Conservation (phyloP, 2,113 vertebrate genomes). For the Ptilonorhynchus violaceus region DNA sequence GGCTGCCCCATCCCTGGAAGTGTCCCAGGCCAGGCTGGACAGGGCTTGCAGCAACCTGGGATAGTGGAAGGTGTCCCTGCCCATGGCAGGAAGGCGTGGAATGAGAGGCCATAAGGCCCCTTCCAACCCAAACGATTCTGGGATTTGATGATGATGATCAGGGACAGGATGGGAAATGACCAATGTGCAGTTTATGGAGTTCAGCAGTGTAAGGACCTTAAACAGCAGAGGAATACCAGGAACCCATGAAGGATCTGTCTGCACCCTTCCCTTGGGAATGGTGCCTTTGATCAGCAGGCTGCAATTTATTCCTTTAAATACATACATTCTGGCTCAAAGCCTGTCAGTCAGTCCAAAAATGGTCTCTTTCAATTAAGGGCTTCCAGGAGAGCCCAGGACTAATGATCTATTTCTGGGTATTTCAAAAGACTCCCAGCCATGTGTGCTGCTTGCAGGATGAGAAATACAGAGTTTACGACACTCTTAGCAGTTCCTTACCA, state of each 20-base stretch:
- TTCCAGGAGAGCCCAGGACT: neutral
- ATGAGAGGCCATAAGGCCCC: neutral
- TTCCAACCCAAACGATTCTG: neutral
- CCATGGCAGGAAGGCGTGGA: neutral
- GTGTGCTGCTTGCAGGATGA: neutral
- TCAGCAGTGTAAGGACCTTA: accelerated
- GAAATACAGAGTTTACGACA: neutral
- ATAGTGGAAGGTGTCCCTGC: accelerated
- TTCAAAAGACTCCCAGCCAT: neutral
- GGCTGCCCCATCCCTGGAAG: neutral
- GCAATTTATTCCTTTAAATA: neutral
- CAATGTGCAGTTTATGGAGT: accelerated
- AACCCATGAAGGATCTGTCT: neutral
- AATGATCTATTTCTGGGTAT: neutral
- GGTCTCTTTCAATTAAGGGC: neutral
- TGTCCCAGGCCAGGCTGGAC: accelerated
- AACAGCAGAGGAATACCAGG: neutral
- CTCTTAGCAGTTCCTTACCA: neutral
- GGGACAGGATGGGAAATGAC: neutral
- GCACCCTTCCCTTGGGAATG: neutral
- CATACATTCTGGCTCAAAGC: neutral
- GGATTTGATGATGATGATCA: neutral
- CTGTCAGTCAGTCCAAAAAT: neutral
- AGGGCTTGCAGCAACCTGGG: accelerated
- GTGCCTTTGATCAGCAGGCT: neutral